Base-by-base conservation (phyloP, 2,888 invertebrate species). In the Mayetiola destructor region DNA sequence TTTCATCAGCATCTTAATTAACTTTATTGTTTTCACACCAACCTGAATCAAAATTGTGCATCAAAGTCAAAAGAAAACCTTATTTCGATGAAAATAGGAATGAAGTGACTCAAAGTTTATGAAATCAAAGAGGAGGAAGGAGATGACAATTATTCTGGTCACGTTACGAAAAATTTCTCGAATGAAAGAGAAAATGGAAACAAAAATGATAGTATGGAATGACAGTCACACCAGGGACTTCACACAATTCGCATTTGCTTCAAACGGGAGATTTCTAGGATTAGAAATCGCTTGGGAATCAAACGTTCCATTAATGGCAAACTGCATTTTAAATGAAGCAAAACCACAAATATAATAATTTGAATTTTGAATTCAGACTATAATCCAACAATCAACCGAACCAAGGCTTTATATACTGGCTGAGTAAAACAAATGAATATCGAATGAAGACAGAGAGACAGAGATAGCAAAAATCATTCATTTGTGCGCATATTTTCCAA, bases 281-380 rank as follows among this genome's bases (percentile, higher is more conserved):
- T 40, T 40, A 40, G 48, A 48, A 48, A 48, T 21, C 40, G 23
- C 40, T 48, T 48, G 48, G 48, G 48, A 48, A n/a, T 27, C 48
- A 27, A 14, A 27, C 5, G 48, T 16, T 48, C n/a, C 48, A 48
- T 48, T 48, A 48, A 48, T 48, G 48, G 27, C 27, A 48, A 48
- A 48, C n/a, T 48, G 48, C 48, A 48, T 48, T 48, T 48, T 48
- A 48, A 48, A 48, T 48, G 48, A 48, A 48, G 42, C 48, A 21
- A 48, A 48, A 48, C 48, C 48, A 27, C 48, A 14, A 14, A 27
- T 3, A 27, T 2, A 12, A 32, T n/a, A n/a, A n/a, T n/a, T n/a
- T n/a, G n/a, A n/a, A n/a, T n/a, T n/a, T n/a, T n/a, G n/a, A n/a
- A n/a, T n/a, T n/a, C n/a, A n/a, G n/a, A n/a, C n/a, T n/a, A n/a